Evolutionary conservation across 2,797 vertebrate species (phyloP).

Genomic region (Halcyon chelicuti): DNA sequence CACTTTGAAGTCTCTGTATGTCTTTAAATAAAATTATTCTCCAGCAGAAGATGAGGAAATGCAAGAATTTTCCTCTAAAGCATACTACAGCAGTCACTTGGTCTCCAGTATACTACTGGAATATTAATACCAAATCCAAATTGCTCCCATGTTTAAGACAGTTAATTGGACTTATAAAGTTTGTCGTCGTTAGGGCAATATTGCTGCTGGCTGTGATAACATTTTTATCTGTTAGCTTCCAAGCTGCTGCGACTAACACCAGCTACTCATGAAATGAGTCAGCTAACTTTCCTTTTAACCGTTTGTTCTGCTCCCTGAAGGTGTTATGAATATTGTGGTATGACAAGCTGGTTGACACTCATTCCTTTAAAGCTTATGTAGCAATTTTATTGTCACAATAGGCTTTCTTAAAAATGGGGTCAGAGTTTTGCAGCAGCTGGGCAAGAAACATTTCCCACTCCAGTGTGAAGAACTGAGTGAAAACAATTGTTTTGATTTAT

Average conservation of each 20-base stretch:
- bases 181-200: conserved; percentile 48
- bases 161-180: conserved; percentile 26
- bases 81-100: neutral
- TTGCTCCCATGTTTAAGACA: neutral
- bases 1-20: conserved; percentile 19
- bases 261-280: conserved; percentile 73
- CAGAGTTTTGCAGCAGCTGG: conserved; percentile 26
- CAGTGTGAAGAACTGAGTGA: neutral
- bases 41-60: neutral
- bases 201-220: conserved; percentile 67
- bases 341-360: conserved; percentile 42
- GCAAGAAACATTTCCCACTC: neutral
- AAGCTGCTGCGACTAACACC: conserved; percentile 51
- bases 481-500: conserved; percentile 38
- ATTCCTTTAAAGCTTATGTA: conserved; percentile 58
- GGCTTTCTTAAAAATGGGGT: conserved; percentile 35
- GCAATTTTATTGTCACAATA: conserved; percentile 44
- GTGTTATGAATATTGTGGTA: conserved; percentile 56
- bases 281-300: conserved; percentile 77
- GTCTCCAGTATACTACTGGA: neutral
- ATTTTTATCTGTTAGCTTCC: conserved; percentile 72
- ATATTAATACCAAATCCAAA: conserved; percentile 30
- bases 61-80: neutral
- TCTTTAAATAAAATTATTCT: conserved; percentile 44
- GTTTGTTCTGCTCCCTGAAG: conserved; percentile 67